Conservation (phyloP, 2,797 vertebrate genomes). For the Etheostoma perlongum region DNA sequence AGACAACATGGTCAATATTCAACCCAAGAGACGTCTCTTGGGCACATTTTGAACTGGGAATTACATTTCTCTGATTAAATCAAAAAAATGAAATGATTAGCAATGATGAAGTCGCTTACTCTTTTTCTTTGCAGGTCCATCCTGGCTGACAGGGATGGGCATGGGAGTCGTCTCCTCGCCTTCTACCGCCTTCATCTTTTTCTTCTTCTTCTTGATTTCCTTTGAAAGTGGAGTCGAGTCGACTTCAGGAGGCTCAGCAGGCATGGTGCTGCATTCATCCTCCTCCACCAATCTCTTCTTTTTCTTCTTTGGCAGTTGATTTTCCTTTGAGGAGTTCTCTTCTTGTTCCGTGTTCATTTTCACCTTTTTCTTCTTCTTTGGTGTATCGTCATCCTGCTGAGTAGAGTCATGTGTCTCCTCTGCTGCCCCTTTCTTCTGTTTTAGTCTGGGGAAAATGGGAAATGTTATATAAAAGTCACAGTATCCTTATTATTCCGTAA, state of each 20-base stretch:
- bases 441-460: constrained; percentile 34
- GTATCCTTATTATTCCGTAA: neutral
- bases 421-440: neutral
- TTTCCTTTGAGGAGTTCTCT: constrained; percentile 66
- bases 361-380: constrained; percentile 62
- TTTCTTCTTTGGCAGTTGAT: constrained; percentile 49
- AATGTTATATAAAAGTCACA: neutral
- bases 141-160: constrained; percentile 1
- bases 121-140: constrained; percentile 49
- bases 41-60: too few species aligned
- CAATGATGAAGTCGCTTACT: constrained; percentile 48
- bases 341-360: constrained; percentile 27
- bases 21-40: too few species aligned
- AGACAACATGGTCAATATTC: too few species aligned
- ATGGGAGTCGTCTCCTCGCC: neutral
- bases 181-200: neutral
- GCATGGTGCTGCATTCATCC: neutral
- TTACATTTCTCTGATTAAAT: too few species aligned
- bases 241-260: neutral
- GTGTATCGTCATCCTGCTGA: constrained; percentile 20
- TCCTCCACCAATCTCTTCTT: neutral
- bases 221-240: neutral
- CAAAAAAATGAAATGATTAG: neutral
- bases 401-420: constrained; percentile 16
- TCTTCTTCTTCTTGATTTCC: constrained; percentile 46